Base-by-base conservation (phyloP, 2,113 vertebrate species). In the Copsychus sechellarum region DNA sequence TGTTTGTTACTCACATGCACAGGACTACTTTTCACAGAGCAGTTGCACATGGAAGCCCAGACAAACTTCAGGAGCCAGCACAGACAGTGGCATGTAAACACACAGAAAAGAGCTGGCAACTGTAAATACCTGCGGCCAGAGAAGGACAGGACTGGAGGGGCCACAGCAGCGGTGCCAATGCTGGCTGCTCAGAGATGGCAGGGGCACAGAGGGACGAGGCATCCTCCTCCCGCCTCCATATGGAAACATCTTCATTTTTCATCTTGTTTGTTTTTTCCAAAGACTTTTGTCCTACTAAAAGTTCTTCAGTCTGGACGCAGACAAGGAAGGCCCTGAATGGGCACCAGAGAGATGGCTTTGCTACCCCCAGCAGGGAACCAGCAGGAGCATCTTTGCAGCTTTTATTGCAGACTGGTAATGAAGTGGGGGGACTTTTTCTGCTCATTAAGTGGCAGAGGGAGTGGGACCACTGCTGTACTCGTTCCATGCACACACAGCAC, bases 381-480 rank as follows among this genome's bases (percentile, higher is more conserved):
- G n/a, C 28, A 65, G 79, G 29, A 71, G 40, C 64, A 19, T 34
- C 70, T 78, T 28, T 50, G 40, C 58, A 66, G 54, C 36, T 70
- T 65, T 93, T 89, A 65, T 15, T 56, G 40, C 14, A 56, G 54
- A 33, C 70, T 23, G 57, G 47, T 33, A 81, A 80, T 42, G 82
- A 70, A 90, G 34, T 1, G 17, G 61, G n/a, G 42, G 26, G 54
- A 34, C 0, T 1, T 21, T 72, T 87, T 85, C 47, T 50, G 70
- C 60, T 91, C 73, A 91, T 90, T 94, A 95, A 61, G 72, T 36
- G 40, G 43, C 40, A 79, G 77, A 70, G n/a, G 29, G 58, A 88
- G n/a, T 31, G 40, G 71, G 64, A 83, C 34, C 62, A 73, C 64
- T 7, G 4, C 78, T 57, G 38, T 23, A 67, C 45, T 82, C 48